Evolutionary conservation across 2,113 vertebrate species (phyloP), one percentile per base, ranked within the genome.

Genomic region (Scomber colias): DNA sequence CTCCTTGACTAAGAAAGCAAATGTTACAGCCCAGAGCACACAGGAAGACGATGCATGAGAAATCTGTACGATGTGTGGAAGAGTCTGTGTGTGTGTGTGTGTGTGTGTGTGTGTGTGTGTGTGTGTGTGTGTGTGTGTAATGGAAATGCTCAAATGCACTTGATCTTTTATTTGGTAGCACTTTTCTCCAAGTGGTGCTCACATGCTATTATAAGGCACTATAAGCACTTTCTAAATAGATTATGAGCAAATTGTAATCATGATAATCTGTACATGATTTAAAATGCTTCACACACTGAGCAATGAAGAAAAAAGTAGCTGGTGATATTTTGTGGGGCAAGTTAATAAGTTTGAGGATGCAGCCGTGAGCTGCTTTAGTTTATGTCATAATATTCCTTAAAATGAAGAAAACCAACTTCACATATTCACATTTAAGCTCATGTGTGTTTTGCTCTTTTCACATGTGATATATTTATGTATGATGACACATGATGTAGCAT

Each of bases 1-100:
- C 91, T 90, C 88, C 87, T 90, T 81, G 84, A 94, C 90, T 89
- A 91, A 90, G 92, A 91, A 92, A 89, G 92, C 86, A 92, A 95
- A 92, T 89, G 90, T 91, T 92, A 91, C 91, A 92, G 89, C 90
- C 92, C 88, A 88, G 83, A 84, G 89, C 88, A 54, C 90, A 84
- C 81, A 90, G 77, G 76, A 92, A 87, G 83, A 85, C 73, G 77
- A 93, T 67, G 89, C 85, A 90, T 85, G 81, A 90, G 67, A 91
- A 89, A 92, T 89, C 79, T 78, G 77, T 56, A 45, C 83, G 83
- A 72, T 79, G 84, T 89, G 79, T 87, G 83, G 82, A 64, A 60
- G 30, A 74, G 49, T 67, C 12, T 68, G 55, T 71, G 67, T 35
- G 63, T 54, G 61, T 60, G 70, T 61, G 69, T 64, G 69, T 46